Evolutionary conservation across 2,888 invertebrate species (phyloP), one percentile per base, ranked within the genome.

Genomic region (Resseliella maxima): DNA sequence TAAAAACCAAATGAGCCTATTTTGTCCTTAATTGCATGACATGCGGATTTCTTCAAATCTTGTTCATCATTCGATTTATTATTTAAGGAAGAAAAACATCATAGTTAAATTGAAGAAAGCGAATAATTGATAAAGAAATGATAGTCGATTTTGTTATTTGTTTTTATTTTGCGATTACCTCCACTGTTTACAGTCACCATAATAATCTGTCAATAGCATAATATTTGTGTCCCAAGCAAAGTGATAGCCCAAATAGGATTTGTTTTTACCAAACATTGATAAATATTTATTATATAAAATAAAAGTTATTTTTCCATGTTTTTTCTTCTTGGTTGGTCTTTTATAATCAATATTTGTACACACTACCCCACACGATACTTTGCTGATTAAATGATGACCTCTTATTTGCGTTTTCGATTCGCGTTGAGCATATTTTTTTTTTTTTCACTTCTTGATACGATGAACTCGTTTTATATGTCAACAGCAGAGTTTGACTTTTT

Each of bases 221-320:
- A 38, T 83, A 38, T 83, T 83, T 83, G 38, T 38, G 38, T 83
- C 83, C 35, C 81, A 81, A 81, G 81, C 81, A 81, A 36, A 35
- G 81, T 36, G 81, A 38, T 83, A 83, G 38, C 38, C 83, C 24
- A 38, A 83, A 38, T 38, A 24, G 35, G 31, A 21, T 18, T 64
- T 72, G 72, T 15, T 31, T 6, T 72, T 72, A 50, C 59, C 1
- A 3, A n/a, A 50, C n/a, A 24, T 0, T 59, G 24, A 59, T 59
- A 59, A 59, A 59, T 24, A 59, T 59, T 59, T n/a, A 18, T 64
- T 24, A 12, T 64, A 15, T 10, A 54, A 24, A 64, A 64, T 64
- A 64, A 27, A n/a, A n/a, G n/a, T 54, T 54, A 3, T 54, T 54
- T 81, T 83, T 31, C 31, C 72, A 72, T 72, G 5, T 72, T 31